Evolutionary conservation across 92 coral and sea anemone genomes (phyloP).

Genomic region (Pocillopora grandis): DNA sequence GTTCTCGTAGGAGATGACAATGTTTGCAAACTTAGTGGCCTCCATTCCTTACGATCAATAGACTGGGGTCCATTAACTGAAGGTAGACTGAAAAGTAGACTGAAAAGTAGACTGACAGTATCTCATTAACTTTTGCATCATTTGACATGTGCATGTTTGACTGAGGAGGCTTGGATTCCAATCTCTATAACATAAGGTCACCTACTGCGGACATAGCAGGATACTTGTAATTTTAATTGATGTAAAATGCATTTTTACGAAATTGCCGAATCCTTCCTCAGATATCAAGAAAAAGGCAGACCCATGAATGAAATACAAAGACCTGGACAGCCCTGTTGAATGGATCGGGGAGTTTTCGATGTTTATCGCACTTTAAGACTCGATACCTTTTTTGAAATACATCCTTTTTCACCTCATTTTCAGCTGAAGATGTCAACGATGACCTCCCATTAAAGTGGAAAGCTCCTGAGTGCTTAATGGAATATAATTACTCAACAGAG

Average conservation of each 20-base stretch:
- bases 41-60: neutral
- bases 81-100: neutral
- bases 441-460: slow-evolving; percentile 4
- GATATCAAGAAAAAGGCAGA: too few relatives aligned
- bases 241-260: too few relatives aligned
- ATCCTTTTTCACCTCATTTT: neutral
- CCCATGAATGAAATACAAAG: too few relatives aligned
- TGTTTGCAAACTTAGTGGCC: slow-evolving; percentile 11
- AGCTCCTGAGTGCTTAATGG: slow-evolving; percentile 5
- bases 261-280: too few relatives aligned
- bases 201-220: too few relatives aligned
- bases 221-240: too few relatives aligned
- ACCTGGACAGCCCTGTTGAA: too few relatives aligned
- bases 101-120: neutral
- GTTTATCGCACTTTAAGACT: neutral
- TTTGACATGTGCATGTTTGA: too few relatives aligned
- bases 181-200: too few relatives aligned
- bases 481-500: neutral
- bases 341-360: too few relatives aligned
- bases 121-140: neutral
- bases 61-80: neutral
- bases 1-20: slow-evolving; percentile 4
- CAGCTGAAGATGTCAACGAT: neutral
- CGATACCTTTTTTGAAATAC: neutral
- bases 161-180: too few relatives aligned